Conservation (phyloP, 2,797 vertebrate species). For the Trachops cirrhosus region DNA sequence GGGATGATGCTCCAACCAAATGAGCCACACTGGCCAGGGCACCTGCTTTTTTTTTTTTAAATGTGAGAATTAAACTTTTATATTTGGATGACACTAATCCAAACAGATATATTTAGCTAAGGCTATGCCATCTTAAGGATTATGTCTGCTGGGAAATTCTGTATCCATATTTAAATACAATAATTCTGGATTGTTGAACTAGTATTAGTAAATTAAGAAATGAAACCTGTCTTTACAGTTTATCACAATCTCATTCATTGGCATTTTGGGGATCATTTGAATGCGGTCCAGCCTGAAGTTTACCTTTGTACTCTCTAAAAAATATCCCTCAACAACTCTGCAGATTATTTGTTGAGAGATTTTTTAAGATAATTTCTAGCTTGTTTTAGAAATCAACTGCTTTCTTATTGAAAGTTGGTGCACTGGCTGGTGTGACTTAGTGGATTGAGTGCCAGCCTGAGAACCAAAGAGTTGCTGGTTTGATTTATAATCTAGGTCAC, state of each 20-base stretch:
- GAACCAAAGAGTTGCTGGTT: too few species aligned
- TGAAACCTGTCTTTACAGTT: conserved; percentile 26
- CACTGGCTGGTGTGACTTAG: too few species aligned
- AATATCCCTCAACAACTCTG: conserved; percentile 48
- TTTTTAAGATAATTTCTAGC: conserved; percentile 40
- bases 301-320: conserved; percentile 44
- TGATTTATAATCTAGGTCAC: too few species aligned
- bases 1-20: too few species aligned
- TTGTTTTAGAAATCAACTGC: conserved; percentile 56
- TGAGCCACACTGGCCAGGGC: too few species aligned
- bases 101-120: conserved; percentile 30
- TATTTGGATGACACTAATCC: not conserved
- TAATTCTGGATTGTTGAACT: not conserved
- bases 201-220: conserved; percentile 24
- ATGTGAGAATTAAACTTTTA: not conserved
- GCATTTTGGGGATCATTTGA: not conserved
- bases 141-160: conserved; percentile 2
- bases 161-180: not conserved
- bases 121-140: not conserved
- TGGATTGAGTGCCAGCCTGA: too few species aligned
- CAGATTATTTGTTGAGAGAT: not conserved
- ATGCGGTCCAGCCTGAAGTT: conserved; percentile 41
- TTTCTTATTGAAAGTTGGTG: conserved; percentile 63
- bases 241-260: conserved; percentile 42
- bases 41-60: too few species aligned